Conservation (phyloP, 2,888 invertebrate species). For the Margaritifera margaritifera region DNA sequence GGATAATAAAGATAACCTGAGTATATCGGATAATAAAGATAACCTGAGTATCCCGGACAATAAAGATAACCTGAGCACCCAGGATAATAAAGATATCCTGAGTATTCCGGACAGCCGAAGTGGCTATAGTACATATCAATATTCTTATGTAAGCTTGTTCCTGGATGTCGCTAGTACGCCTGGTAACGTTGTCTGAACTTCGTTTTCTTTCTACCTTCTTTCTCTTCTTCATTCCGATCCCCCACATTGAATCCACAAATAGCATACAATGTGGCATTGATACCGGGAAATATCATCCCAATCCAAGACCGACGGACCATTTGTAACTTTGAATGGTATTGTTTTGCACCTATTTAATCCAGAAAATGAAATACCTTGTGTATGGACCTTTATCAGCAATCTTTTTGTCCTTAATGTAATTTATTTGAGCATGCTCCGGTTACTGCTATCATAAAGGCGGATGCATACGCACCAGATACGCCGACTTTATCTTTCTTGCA, state of each 20-base stretch:
- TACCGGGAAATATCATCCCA: constrained; percentile 58
- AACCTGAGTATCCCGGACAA: no score
- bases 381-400: constrained; percentile 39
- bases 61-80: no score
- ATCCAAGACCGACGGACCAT: constrained; percentile 66
- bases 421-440: constrained; percentile 68
- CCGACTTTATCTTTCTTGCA: constrained; percentile 78
- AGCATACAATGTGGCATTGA: constrained; percentile 63
- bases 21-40: no score
- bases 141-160: no score
- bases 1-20: no score
- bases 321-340: constrained; percentile 54
- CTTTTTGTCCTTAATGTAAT: constrained; percentile 66
- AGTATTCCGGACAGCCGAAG: no score
- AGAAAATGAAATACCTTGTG: constrained; percentile 20
- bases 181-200: no score
- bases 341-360: constrained; percentile 42
- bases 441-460: constrained; percentile 63
- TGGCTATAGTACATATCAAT: no score
- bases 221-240: constrained; percentile 49
- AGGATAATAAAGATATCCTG: no score
- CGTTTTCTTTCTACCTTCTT: constrained; percentile 16
- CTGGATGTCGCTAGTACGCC: no score
- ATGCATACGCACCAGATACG: constrained; percentile 51
- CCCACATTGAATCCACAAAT: constrained; percentile 61